Base-by-base conservation (phyloP, 2,113 vertebrate species). In the Siniperca knerii region DNA sequence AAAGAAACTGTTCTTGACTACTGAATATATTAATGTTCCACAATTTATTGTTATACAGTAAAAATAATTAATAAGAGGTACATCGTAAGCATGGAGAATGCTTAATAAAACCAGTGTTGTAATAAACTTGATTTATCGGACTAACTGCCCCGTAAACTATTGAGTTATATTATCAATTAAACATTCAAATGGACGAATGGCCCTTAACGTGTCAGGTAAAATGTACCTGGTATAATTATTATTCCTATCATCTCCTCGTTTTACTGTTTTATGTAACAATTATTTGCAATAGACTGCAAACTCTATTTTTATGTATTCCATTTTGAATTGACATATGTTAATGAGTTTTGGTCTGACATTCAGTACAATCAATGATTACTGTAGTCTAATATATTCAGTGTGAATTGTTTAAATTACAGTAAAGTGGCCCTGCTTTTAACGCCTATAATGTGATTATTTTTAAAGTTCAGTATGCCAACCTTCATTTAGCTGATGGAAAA, bases 401-500 rank as follows among this genome's bases (percentile, higher is more conserved):
- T 54, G n/a, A 21, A 20, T 61, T 52, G 2, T 42, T 71, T 52
- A 29, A 80, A 70, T 50, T 6, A 35, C 66, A 25, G 7, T 40
- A 5, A 5, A 25, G 62, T 8, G 12, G 11, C 23, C 2, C 5
- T 61, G 46, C 33, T 15, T 33, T 52, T 12, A 70, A 44, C 15
- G 20, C 9, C 15, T 7, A 0, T 42, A 15, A 11, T 13, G 13
- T 64, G 44, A 52, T 46, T 37, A 4, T 69, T 46, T 57, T 18
- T 37, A 65, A 23, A 13, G 33, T 46, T 65, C 48, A 8, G 16
- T 37, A 4, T 23, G 48, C 46, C 40, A 20, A 8, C 62, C 18
- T 61, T 44, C 58, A 20, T 44, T 77, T 9, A 37, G n/a, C 79
- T 60, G 25, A 77, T 52, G 29, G 44, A 46, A 29, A 55, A 52